These are phyloP conservation scores for Orgyia antiqua DNA, from an alignment of 2,888 invertebrate genomes.

Conservation along the genomic window DNA sequence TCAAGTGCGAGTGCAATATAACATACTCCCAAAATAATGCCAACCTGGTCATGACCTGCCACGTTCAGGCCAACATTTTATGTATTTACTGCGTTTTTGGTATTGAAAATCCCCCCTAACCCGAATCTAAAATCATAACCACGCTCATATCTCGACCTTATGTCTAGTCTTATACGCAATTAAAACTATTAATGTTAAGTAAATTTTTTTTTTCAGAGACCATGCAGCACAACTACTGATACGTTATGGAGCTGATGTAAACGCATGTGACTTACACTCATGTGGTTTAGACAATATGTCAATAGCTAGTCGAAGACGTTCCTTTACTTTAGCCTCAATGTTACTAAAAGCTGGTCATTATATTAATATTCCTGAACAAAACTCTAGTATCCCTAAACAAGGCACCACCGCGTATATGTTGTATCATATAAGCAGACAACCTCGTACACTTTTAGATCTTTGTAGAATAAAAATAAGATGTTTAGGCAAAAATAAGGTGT, in stretches of 20 bases:
- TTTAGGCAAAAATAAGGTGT: slow-evolving; percentile 38
- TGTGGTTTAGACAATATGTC: slow-evolving; percentile 76
- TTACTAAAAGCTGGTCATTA: slow-evolving; percentile 64
- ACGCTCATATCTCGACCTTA: too few relatives aligned
- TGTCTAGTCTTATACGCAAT: too few relatives aligned
- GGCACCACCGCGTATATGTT: slow-evolving; percentile 58
- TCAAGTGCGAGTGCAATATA: too few relatives aligned
- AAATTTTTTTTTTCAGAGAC: slow-evolving; percentile 62
- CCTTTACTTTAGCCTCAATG: slow-evolving; percentile 46
- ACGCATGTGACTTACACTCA: slow-evolving; percentile 74
- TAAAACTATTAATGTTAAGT: too few relatives aligned
- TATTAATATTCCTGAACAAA: slow-evolving; percentile 13
- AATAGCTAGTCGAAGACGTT: slow-evolving; percentile 63
- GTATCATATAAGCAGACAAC: slow-evolving; percentile 56
- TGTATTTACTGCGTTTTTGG: too few relatives aligned
- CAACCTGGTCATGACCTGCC: too few relatives aligned
- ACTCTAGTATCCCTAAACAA: slow-evolving; percentile 22
- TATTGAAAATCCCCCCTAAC: too few relatives aligned
- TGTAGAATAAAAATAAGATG: slow-evolving; percentile 77
- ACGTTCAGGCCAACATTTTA: too few relatives aligned
- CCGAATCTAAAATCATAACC: too few relatives aligned
- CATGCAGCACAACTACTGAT: slow-evolving; percentile 76
- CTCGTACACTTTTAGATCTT: slow-evolving; percentile 72
- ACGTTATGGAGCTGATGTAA: slow-evolving; percentile 81
- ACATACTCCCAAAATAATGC: too few relatives aligned